Base-by-base conservation (phyloP, 2,888 invertebrate species). In the Arge pagana region DNA sequence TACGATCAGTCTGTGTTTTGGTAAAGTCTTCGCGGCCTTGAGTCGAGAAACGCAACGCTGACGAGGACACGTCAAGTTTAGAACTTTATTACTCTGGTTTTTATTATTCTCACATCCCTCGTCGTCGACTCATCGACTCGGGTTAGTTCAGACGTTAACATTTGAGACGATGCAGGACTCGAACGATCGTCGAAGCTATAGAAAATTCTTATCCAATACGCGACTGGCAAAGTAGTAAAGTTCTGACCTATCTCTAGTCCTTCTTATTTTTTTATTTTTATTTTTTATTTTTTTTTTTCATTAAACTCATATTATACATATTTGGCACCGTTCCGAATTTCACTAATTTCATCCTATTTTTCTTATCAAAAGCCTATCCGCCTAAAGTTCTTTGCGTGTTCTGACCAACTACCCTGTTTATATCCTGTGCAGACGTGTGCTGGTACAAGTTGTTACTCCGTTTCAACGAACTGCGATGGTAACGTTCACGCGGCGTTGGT, bases 321-420 rank as follows among this genome's bases (percentile, higher is more conserved):
- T 64, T 67, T 63, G 66, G 63, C 65, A 66, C 60, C 62, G 60
- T 56, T 59, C 58, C 58, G 59, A 60, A 56, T 59, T 52, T 60
- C 61, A 42, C 45, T 45, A 45, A 10, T 4, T n/a, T 18, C 10
- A 42, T 40, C 28, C 6, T 39, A 13, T 21, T 13, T 39, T 24
- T 26, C 41, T 41, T 28, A 41, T 18, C 41, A 28, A 23, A 23
- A 21, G 4, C 39, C 18, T 39, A 24, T 10, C 58, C 60, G 36
- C 50, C 55, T 40, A 62, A 53, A 6, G 60, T 48, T 35, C 55
- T 48, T 15, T 55, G 53, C 7, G 11, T 40, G 19, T 52, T 53
- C 48, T 42, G 57, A 18, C 51, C 49, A 35, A 61, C 54, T 8
- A 61, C 55, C 55, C 59, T 58, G 31, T 57, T 58, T 11, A 57